These are phyloP conservation scores for Oncorhynchus tshawytscha DNA, from an alignment of 2,113 vertebrate genomes.

Conservation along the genomic window DNA sequence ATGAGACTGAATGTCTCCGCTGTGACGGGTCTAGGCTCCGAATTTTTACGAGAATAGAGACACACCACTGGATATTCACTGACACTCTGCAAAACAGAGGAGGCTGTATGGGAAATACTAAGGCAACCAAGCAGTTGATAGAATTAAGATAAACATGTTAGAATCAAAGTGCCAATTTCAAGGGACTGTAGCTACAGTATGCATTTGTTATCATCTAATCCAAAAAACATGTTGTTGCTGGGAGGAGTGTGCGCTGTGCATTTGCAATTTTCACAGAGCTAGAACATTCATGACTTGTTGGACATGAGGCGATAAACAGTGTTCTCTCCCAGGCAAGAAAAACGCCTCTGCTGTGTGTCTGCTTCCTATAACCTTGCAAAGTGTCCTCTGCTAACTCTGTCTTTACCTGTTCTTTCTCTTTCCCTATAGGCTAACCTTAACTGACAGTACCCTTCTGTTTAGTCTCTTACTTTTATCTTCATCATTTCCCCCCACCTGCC, in stretches of 20 bases:
- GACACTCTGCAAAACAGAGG: too few relatives aligned
- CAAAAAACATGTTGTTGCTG: background rate
- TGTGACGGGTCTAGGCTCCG: too few relatives aligned
- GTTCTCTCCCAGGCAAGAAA: background rate
- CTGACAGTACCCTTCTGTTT: background rate
- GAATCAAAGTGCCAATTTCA: too few relatives aligned
- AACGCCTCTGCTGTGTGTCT: background rate
- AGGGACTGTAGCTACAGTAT: too few relatives aligned
- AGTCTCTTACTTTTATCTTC: background rate
- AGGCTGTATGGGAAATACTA: too few relatives aligned
- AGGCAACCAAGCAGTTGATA: too few relatives aligned
- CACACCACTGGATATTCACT: too few relatives aligned
- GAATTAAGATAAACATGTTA: too few relatives aligned
- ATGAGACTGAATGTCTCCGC: background rate
- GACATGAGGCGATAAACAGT: background rate
- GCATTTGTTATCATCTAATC: too few relatives aligned
- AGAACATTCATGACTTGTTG: background rate
- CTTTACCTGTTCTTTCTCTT: background rate
- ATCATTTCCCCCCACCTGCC: background rate
- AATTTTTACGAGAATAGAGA: too few relatives aligned
- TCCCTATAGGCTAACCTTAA: background rate
- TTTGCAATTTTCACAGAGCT: background rate
- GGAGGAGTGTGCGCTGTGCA: background rate
- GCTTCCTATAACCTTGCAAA: background rate
- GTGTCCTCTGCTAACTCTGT: background rate